Conservation (phyloP, 2,113 vertebrate species). For the Triplophysa siluroides region DNA sequence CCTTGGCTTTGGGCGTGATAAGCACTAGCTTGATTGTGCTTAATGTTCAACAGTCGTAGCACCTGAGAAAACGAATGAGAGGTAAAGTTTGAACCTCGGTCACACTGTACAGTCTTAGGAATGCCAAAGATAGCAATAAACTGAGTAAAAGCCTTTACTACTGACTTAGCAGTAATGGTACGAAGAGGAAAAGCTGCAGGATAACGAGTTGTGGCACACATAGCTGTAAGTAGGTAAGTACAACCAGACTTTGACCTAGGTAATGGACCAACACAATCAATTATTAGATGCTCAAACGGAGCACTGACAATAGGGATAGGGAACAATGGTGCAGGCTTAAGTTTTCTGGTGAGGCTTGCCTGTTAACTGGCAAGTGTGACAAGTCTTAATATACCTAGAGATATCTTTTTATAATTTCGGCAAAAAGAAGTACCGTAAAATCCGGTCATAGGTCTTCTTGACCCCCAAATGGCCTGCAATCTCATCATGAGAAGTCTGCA, state of each 20-base stretch:
- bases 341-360: neutral
- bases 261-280: too few species aligned
- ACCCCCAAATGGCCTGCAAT: neutral
- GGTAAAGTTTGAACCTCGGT: neutral
- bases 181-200: neutral
- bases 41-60: neutral
- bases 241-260: neutral
- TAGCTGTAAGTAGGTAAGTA: neutral
- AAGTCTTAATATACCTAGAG: neutral
- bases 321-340: too few species aligned
- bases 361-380: neutral
- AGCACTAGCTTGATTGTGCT: conserved; percentile 1
- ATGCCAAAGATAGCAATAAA: neutral
- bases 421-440: neutral
- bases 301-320: too few species aligned
- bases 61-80: neutral
- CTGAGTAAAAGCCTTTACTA: neutral
- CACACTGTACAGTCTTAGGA: neutral
- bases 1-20: too few species aligned
- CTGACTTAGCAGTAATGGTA: neutral
- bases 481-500: neutral
- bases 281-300: neutral
- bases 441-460: neutral
- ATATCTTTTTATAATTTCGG: too few species aligned
- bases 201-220: neutral